phyloP scores from a whole-genome alignment of 2,797 vertebrate genomes.

The Graptemys geographica region DNA sequence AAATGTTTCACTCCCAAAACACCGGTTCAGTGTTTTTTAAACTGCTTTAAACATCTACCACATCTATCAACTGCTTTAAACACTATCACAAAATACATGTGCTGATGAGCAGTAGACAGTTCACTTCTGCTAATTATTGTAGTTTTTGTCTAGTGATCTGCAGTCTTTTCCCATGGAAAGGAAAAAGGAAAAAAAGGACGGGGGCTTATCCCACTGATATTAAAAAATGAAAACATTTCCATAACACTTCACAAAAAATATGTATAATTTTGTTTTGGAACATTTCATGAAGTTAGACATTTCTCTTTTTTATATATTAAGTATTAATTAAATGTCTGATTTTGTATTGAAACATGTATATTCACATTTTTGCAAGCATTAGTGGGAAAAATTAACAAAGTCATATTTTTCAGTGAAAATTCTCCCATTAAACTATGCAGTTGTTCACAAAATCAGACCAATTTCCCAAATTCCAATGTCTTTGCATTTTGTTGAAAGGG shows the following conservation, averaged over 20 bases:
- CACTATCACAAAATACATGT: fast-evolving
- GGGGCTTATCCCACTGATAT: background rate
- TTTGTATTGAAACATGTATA: background rate
- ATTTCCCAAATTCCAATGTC: background rate
- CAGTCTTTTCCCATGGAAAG: background rate
- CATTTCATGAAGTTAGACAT: background rate
- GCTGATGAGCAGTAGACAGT: background rate
- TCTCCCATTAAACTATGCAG: background rate
- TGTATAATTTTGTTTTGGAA: background rate
- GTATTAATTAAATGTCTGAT: background rate
- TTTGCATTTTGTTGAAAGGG: background rate
- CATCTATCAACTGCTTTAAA: background rate
- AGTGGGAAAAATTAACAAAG: background rate
- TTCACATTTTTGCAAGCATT: background rate
- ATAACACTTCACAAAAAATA: background rate
- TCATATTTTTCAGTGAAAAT: background rate
- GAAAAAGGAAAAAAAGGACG: too few relatives aligned
- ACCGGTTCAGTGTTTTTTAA: background rate
- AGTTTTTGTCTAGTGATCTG: background rate
- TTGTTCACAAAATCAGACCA: background rate
- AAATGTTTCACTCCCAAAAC: background rate
- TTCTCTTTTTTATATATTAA: background rate
- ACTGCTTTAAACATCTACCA: background rate
- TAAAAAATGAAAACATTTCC: background rate
- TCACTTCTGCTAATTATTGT: background rate